phyloP scores from a whole-genome alignment of 2,797 vertebrate species.

The Crypturellus tataupa region DNA sequence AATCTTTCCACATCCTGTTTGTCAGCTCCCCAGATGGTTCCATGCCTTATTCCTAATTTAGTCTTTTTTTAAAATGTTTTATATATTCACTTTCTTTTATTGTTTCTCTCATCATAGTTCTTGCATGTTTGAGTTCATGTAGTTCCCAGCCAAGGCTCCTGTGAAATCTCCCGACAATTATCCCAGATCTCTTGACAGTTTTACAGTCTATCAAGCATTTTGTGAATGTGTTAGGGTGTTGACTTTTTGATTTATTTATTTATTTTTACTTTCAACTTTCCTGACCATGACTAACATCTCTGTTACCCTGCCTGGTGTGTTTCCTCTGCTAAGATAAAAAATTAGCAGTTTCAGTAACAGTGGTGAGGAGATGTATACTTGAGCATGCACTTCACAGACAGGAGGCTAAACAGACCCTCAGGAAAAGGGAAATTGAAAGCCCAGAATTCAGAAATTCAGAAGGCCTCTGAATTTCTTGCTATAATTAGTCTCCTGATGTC shows the following conservation, averaged over 20 bases:
- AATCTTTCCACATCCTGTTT: conserved; percentile 45
- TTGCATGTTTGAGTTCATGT: conserved; percentile 31
- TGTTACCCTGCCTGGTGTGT: background rate
- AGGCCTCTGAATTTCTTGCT: background rate
- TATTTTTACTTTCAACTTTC: background rate
- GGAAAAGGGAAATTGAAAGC: background rate
- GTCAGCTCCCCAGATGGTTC: conserved; percentile 38
- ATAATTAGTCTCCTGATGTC: background rate
- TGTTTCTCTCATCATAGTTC: conserved; percentile 42
- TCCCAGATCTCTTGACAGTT: background rate
- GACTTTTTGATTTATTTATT: conserved; percentile 3
- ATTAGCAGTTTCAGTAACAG: background rate
- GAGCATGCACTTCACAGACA: background rate
- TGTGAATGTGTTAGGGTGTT: conserved; percentile 28
- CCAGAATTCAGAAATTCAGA: background rate
- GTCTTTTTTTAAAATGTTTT: background rate
- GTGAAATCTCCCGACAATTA: conserved; percentile 30
- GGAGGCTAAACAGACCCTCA: background rate
- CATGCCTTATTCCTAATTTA: conserved; percentile 39
- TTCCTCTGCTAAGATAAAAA: conserved; percentile 20
- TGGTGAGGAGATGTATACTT: background rate
- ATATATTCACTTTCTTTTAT: background rate
- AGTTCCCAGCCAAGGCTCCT: conserved; percentile 28
- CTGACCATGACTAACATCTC: conserved; percentile 16
- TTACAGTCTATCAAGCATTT: conserved; percentile 23